Evolutionary conservation across 1,140 invertebrate genomes (phyloP), one percentile per base, ranked within the genome.

Genomic region (Pseudomyrmex gracilis): DNA sequence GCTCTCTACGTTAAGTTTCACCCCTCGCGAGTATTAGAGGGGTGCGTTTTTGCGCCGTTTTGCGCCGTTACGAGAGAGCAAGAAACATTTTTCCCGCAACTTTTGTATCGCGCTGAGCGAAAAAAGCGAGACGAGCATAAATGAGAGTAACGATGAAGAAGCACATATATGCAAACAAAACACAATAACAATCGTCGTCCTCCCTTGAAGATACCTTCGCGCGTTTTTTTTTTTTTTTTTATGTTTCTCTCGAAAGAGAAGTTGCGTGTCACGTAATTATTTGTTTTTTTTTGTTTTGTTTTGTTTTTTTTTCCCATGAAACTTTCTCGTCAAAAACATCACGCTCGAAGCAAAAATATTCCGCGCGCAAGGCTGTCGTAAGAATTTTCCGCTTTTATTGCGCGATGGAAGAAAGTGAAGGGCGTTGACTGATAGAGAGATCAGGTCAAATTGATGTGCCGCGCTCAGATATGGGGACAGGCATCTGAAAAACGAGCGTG

Each of bases 341-440:
- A 34, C 34, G 7, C 34, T 34, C 34, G 24, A 67, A 80, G 8
- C 20, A 43, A 70, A 17, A 57, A 70, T 78, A 12, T 47, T 71
- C n/a, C 74, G 34, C 34, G 20, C 2, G 34, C n/a, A 45, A 60
- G 22, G 34, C 24, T 43, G 80, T 45, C n/a, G 20, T 57, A 77
- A 61, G 78, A 70, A 53, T 57, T 57, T 82, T 76, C 63, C 60
- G 70, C 57, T 68, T 73, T 61, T 73, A 82, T 61, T 74, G 58
- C 58, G 17, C 17, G 57, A 74, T 73, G 74, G 66, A 80, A 71
- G 76, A 71, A 80, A 57, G 63, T 20, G 78, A 60, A 66, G 80
- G 78, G 82, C 73, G 71, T 87, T 88, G 87, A 88, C 87, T 85
- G 87, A 88, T 88, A 77, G 87, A 88, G 87, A 88, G 87, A 88